Base-by-base conservation (phyloP, 2,888 invertebrate species). In the Calliopum simillimum region DNA sequence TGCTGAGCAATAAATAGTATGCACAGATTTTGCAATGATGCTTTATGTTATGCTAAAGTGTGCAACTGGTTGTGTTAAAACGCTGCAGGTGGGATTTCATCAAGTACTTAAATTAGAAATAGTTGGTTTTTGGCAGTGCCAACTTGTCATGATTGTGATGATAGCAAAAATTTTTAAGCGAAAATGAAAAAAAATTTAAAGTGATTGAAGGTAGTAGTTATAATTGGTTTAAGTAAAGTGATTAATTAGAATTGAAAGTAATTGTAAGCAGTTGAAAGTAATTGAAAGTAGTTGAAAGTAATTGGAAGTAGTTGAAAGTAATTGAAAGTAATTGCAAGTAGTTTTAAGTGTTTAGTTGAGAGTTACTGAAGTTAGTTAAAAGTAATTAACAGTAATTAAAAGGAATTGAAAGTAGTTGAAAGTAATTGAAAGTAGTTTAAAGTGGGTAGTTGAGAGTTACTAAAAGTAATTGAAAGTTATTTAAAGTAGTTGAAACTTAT, bases 1-100 rank as follows among this genome's bases (percentile, higher is more conserved):
- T 70, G 71, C 70, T 65, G 55, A 68, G 62, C 63, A 46, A n/a
- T n/a, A n/a, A n/a, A n/a, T n/a, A n/a, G 14, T 63, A 41, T 66
- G 55, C 33, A 56, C 16, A 55, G 44, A 68, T 71, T 71, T 41
- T 58, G 67, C 69, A 62, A 70, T 66, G 65, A 41, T 16, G 33
- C 41, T 47, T 67, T n/a, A 33, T 43, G 23, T 33, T 68, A 70
- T 56, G 70, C 70, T n/a, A 19, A 13, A 25, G 23, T 56, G 67
- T 69, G 56, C 68, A 64, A 46, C 61, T 68, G n/a, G 33, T 6
- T 3, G 4, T 33, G 8, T 8, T 8, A 33, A 6, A 33, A 33
- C 8, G 33, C 33, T 8, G 33, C 33, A 33, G 33, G 33, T 33
- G 33, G 33, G 33, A 33, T 33, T 33, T 33, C 33, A 33, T 33